Percentiles rank a stretch among this genome's conserved stretches.
phyloP scores from a whole-genome alignment of 2,113 vertebrate genomes.

The Hirundichthys speculiger region DNA sequence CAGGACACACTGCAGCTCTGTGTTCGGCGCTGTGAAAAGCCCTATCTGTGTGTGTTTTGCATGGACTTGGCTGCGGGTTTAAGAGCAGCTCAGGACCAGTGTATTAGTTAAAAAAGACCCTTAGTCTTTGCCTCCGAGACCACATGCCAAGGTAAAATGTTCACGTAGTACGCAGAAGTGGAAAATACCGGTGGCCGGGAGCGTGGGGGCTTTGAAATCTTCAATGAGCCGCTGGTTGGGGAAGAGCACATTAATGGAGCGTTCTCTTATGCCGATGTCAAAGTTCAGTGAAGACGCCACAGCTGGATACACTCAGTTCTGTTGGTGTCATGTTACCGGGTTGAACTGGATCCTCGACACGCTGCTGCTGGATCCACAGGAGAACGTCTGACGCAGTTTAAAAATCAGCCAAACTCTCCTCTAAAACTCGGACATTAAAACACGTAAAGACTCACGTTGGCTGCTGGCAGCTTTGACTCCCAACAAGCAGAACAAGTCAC shows the following conservation, averaged over 20 bases:
- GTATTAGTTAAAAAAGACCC: slow-evolving; percentile 37
- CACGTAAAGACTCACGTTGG: neutral
- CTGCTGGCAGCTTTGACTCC: slow-evolving; percentile 8
- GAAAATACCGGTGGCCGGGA: slow-evolving; percentile 32
- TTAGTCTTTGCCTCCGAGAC: slow-evolving; percentile 39
- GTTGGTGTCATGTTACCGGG: slow-evolving; percentile 1
- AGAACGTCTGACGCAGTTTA: neutral
- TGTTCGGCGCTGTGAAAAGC: slow-evolving; percentile 57
- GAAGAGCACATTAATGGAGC: slow-evolving; percentile 3
- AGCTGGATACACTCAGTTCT: slow-evolving; percentile 2
- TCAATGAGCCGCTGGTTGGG: slow-evolving; percentile 4
- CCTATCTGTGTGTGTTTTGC: slow-evolving; percentile 31
- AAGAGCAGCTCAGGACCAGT: slow-evolving; percentile 31
- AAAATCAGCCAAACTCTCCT: slow-evolving; percentile 12
- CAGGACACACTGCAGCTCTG: slow-evolving; percentile 63
- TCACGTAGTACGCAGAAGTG: slow-evolving; percentile 13
- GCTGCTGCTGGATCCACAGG: slow-evolving; percentile 18
- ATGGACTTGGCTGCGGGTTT: slow-evolving; percentile 25
- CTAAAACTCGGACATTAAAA: slow-evolving; percentile 9
- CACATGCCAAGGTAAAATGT: slow-evolving; percentile 49
- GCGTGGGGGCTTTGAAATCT: slow-evolving; percentile 24
- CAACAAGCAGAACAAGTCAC: neutral
- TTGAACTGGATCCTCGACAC: slow-evolving; percentile 20
- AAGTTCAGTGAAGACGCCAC: neutral
- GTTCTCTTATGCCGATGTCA: neutral